Conservation (phyloP, 2,888 invertebrate species). For the Tinea semifulvella region DNA sequence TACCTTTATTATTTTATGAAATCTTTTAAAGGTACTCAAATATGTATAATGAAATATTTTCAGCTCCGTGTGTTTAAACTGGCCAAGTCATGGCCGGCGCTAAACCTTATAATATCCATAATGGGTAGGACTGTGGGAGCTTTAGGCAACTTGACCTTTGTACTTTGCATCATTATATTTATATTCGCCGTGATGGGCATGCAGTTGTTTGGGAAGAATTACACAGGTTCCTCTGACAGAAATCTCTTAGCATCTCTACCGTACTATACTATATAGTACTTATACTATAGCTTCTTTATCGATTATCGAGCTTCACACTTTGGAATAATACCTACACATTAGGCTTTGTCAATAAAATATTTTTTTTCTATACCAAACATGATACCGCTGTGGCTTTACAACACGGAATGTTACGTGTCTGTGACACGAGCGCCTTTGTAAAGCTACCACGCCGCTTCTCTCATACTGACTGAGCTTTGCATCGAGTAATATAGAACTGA, state of each 20-base stretch:
- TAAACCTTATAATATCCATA: slow-evolving; percentile 94
- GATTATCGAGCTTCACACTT: slow-evolving; percentile 61
- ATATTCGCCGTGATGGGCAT: slow-evolving; percentile 98
- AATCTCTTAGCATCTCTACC: slow-evolving; percentile 59
- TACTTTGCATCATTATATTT: slow-evolving; percentile 95
- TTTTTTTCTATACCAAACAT: slow-evolving; percentile 41
- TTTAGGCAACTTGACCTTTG: slow-evolving; percentile 94
- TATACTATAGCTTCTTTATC: slow-evolving; percentile 53
- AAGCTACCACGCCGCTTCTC: slow-evolving; percentile 63
- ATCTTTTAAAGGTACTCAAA: too few species aligned
- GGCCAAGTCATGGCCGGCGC: slow-evolving; percentile 96
- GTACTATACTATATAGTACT: too few species aligned
- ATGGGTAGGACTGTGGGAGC: slow-evolving; percentile 96
- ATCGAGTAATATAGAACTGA: slow-evolving; percentile 62
- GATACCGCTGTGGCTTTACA: slow-evolving; percentile 60
- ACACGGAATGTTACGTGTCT: slow-evolving; percentile 43
- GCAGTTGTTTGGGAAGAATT: slow-evolving; percentile 93
- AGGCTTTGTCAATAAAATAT: slow-evolving; percentile 57
- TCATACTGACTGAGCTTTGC: slow-evolving; percentile 52
- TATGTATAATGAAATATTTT: slow-evolving; percentile 55
- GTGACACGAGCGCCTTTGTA: slow-evolving; percentile 42
- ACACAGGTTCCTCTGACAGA: slow-evolving; percentile 72
- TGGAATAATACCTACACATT: slow-evolving; percentile 50
- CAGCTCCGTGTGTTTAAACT: slow-evolving; percentile 96
- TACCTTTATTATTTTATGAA: neutral